A percentile compares a stretch with the other conserved stretches of the same genome.
Conservation (phyloP, 2,113 vertebrate genomes). For the Salvelinus namaycush region DNA sequence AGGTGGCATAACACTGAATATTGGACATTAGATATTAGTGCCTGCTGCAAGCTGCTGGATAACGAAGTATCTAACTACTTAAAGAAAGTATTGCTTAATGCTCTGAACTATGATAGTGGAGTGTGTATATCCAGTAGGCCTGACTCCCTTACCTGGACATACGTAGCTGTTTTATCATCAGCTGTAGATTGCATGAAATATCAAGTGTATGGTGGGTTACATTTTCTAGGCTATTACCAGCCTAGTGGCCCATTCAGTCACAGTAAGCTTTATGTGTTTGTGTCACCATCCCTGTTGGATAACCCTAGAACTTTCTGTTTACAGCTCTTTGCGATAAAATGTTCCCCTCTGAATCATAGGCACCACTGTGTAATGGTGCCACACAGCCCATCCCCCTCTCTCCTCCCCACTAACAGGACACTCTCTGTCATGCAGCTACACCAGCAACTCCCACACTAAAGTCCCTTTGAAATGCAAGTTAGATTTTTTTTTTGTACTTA, state of each 20-base stretch:
- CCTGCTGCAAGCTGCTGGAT: conserved; percentile 12
- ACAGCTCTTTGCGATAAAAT: conserved; percentile 67
- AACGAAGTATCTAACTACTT: conserved; percentile 39
- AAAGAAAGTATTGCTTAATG: conserved; percentile 23
- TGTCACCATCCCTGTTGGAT: conserved; percentile 43
- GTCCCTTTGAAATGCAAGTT: conserved; percentile 63
- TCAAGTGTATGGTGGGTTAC: conserved; percentile 22
- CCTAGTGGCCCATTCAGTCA: conserved; percentile 20
- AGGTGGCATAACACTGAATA: conserved; percentile 36
- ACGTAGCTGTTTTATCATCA: conserved; percentile 25
- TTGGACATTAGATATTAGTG: conserved; percentile 19
- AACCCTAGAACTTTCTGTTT: conserved; percentile 67
- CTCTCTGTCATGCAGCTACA: conserved; percentile 56
- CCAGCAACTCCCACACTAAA: conserved; percentile 60
- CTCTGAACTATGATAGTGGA: conserved; percentile 6
- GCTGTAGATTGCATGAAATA: neutral
- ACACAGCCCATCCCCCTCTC: conserved; percentile 18
- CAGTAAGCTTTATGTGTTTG: conserved; percentile 60
- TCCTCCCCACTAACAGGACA: conserved; percentile 59
- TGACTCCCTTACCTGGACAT: conserved; percentile 1
- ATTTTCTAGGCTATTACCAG: conserved; percentile 4
- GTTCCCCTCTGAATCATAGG: conserved; percentile 69
- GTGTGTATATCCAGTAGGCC: neutral
- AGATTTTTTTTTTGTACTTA: conserved; percentile 53
- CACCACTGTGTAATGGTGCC: conserved; percentile 62